Evolutionary conservation across 2,888 invertebrate species (phyloP).

Genomic region (Tetragonisca angustula): DNA sequence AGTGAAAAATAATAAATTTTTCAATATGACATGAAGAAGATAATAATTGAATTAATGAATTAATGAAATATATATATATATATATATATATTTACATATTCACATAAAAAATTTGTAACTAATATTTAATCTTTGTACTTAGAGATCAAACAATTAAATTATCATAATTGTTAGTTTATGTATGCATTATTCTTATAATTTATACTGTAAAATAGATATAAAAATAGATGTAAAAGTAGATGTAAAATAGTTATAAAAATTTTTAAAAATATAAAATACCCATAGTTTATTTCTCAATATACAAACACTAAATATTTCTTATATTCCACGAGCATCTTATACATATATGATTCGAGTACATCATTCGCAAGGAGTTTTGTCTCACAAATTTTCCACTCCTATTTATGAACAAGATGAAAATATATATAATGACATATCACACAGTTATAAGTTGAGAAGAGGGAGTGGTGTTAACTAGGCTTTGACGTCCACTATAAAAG

Average conservation of each 20-base stretch:
- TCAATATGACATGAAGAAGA: background rate
- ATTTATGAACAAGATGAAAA: conserved; percentile 66
- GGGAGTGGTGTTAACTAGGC: conserved; percentile 60
- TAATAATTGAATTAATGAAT: background rate
- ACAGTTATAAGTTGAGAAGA: conserved; percentile 28
- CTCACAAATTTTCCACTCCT: conserved; percentile 66
- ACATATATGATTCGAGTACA: background rate
- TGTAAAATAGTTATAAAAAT: no score
- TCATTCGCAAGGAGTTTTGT: conserved; percentile 9
- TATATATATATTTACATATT: background rate
- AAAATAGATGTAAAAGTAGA: no score
- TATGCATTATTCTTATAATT: background rate
- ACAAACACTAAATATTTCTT: background rate
- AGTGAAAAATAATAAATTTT: background rate
- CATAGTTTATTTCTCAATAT: background rate
- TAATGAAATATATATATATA: background rate
- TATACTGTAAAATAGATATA: background rate
- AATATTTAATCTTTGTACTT: background rate
- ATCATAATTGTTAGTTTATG: background rate
- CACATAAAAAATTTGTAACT: background rate
- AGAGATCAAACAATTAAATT: background rate
- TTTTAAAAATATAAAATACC: no score
- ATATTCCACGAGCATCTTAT: background rate
- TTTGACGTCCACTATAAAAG: conserved; percentile 59
- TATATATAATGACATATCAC: conserved; percentile 48